These are phyloP conservation scores for Drosophila subsilvestris DNA, from an alignment of 2,888 invertebrate genomes.

Conservation along the genomic window DNA sequence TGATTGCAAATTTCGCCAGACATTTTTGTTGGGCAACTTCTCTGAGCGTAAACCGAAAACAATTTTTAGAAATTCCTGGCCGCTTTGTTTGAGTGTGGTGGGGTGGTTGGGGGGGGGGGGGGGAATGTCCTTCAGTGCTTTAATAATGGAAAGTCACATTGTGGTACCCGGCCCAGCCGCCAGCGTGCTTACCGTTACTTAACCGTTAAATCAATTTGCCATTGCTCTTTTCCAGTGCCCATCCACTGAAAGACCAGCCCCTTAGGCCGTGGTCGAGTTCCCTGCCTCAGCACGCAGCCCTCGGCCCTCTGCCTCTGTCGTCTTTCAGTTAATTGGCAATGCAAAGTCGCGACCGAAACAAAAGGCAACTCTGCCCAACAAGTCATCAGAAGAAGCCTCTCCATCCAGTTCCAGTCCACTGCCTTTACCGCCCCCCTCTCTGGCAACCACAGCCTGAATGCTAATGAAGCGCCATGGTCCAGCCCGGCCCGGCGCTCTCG, in stretches of 20 bases:
- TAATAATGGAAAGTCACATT: too few species aligned
- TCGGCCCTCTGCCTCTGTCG: background rate
- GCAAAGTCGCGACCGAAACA: slow-evolving; percentile 27
- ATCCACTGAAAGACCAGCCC: too few species aligned
- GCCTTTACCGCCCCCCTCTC: background rate
- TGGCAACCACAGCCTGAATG: slow-evolving; percentile 6
- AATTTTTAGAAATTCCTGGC: too few species aligned
- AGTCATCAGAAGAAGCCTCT: background rate
- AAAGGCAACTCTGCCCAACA: slow-evolving; percentile 8
- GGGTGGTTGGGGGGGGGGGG: too few species aligned
- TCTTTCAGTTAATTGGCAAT: slow-evolving; percentile 28
- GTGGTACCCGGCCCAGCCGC: too few species aligned
- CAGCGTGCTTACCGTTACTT: background rate
- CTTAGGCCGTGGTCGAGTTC: too few species aligned
- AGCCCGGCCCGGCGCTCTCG: background rate
- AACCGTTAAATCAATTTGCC: slow-evolving; percentile 28
- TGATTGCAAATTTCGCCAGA: too few species aligned
- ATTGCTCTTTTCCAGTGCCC: background rate
- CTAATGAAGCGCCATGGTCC: slow-evolving; percentile 22
- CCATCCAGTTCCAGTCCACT: background rate
- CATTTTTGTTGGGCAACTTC: too few species aligned
- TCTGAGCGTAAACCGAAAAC: too few species aligned
- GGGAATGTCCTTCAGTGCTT: too few species aligned
- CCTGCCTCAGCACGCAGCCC: too few species aligned
- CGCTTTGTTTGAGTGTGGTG: too few species aligned